Base-by-base conservation (phyloP, 2,888 invertebrate genomes). In the Monochamus alternatus region DNA sequence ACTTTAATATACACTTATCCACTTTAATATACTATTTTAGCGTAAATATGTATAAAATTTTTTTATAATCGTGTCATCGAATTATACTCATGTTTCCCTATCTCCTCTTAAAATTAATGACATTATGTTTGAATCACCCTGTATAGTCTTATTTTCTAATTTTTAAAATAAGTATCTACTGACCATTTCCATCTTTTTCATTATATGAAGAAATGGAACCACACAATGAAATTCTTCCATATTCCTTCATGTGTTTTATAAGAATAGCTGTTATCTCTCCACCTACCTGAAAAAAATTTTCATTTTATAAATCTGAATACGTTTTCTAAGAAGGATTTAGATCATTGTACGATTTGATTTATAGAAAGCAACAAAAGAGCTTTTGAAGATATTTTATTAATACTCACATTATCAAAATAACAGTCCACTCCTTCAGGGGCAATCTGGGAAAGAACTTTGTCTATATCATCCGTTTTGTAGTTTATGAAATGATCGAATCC, bases 351-450 rank as follows among this genome's bases (percentile, higher is more conserved):
- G 22, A 22, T 22, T 22, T 22, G 22, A 22, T 22, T 22, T 22
- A 22, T 22, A 22, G 22, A 22, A 22, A 22, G 22, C 22, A 22
- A 1, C 22, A 22, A 22, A 22, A 22, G 22, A 22, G 22, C 22
- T 22, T 22, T 22, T 22, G 22, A 22, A 22, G 1, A 22, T 22
- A 22, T 22, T 22, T 22, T 0, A 22, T 22, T 7, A 38, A 43
- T 52, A 87, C 91, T 86, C 88, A 95, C 95, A 87, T 94, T 95
- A 85, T 95, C 95, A 84, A 94, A 95, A 83, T 93, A 95, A 84
- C 94, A 93, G 84, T 95, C 94, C 0, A 95, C 87, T 3, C 94
- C 94, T 14, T 93, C 89, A 0, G 94, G 93, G 10, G 93, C 93
- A 66, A 88, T 89, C 86, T 92, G 88, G 78, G 90, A 90, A 14